phyloP scores from a whole-genome alignment of 2,113 vertebrate species.

The Ammodytes marinus region DNA sequence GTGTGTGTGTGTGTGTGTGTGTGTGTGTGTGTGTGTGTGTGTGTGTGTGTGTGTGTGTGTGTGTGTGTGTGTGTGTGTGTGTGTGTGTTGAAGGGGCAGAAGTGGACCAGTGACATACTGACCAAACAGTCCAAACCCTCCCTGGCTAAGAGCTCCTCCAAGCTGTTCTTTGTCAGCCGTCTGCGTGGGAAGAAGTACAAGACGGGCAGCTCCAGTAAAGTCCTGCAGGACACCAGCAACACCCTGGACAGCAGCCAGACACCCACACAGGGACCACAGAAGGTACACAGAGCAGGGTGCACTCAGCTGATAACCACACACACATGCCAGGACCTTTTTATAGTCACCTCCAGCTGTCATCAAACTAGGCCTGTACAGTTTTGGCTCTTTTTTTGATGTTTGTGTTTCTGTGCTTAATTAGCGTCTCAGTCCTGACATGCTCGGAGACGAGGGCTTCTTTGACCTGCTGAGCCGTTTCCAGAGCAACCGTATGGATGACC shows the following conservation, averaged over 20 bases:
- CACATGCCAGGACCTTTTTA: background rate
- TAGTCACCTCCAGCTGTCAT: background rate
- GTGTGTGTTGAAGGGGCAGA: constrained; percentile 86
- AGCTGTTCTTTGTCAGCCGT: constrained; percentile 95
- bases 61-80: no score
- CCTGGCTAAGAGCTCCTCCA: constrained; percentile 90
- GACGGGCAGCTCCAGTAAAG: constrained; percentile 85
- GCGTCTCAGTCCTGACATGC: constrained; percentile 86
- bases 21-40: no score
- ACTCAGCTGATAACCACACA: background rate
- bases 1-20: no score
- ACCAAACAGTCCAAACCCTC: constrained; percentile 92
- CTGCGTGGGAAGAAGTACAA: constrained; percentile 95
- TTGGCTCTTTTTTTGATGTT: background rate
- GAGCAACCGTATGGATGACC: constrained; percentile 98
- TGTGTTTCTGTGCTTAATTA: constrained; percentile 58
- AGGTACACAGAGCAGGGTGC: constrained; percentile 80
- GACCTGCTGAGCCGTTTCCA: constrained; percentile 96
- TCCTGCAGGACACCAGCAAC: constrained; percentile 95
- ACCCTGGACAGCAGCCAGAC: constrained; percentile 85
- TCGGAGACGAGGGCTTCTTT: constrained; percentile 96
- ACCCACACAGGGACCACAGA: constrained; percentile 79
- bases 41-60: no score
- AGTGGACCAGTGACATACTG: constrained; percentile 94
- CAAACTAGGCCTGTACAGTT: background rate